Evolutionary conservation across 2,888 invertebrate species (phyloP).

Genomic region (Mystacides longicornis): DNA sequence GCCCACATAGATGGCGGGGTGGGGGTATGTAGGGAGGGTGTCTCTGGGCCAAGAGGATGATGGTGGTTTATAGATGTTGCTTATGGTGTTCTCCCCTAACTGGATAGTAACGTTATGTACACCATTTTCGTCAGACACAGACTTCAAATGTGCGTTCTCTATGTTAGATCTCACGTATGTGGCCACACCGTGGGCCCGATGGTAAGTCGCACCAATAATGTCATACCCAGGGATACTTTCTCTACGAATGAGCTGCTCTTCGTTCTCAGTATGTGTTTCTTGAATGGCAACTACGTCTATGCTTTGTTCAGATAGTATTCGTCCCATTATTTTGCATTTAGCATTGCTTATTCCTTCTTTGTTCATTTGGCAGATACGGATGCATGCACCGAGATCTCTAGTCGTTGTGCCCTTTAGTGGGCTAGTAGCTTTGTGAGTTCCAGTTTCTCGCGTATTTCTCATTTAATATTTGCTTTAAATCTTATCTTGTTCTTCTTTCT

Average conservation of each 20-base stretch:
- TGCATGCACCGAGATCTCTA: neutral
- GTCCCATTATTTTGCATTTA: neutral
- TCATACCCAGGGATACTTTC: neutral
- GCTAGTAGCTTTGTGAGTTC: neutral
- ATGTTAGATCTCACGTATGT: neutral
- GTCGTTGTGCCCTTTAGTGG: neutral
- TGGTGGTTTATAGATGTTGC: neutral
- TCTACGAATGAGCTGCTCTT: neutral
- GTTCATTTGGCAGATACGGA: neutral
- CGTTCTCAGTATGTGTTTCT: neutral
- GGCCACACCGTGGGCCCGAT: neutral
- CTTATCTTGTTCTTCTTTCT: neutral
- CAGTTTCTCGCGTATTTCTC: neutral
- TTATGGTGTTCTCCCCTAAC: neutral
- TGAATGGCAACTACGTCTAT: constrained; percentile 1
- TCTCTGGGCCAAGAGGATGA: neutral
- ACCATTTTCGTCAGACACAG: neutral
- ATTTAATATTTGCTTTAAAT: neutral
- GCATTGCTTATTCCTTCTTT: neutral
- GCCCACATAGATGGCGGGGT: neutral
- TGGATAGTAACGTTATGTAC: neutral
- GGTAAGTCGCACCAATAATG: neutral
- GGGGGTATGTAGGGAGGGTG: neutral
- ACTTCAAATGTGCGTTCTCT: neutral
- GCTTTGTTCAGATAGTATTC: neutral